These are phyloP conservation scores for Acanthopleura granulata DNA, from an alignment of 2,888 invertebrate genomes.

Conservation along the genomic window DNA sequence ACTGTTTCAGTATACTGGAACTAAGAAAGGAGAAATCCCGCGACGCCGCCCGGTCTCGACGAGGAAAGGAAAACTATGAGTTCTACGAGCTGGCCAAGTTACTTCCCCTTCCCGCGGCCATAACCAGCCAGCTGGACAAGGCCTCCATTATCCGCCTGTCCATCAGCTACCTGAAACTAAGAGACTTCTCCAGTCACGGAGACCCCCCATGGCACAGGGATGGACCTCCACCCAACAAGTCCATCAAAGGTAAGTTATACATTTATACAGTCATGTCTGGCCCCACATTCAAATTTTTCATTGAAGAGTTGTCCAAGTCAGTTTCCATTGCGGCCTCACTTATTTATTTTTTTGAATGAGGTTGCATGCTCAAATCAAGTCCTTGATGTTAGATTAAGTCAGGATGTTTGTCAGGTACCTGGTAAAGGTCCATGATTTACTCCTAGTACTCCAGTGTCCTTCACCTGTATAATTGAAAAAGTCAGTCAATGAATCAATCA, in stretches of 20 bases:
- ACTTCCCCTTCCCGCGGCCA: conserved; percentile 92
- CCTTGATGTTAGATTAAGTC: too few relatives aligned
- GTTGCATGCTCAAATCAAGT: too few relatives aligned
- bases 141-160: conserved; percentile 96
- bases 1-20: conserved; percentile 63
- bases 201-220: conserved; percentile 91
- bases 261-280: too few relatives aligned
- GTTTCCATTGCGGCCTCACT: too few relatives aligned
- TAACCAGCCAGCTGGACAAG: conserved; percentile 96
- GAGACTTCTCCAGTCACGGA: conserved; percentile 95
- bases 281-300: too few relatives aligned
- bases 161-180: conserved; percentile 95
- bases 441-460: too few relatives aligned
- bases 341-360: too few relatives aligned
- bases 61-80: conserved; percentile 97
- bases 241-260: conserved; percentile 45
- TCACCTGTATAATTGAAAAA: too few relatives aligned
- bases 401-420: too few relatives aligned
- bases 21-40: conserved; percentile 92
- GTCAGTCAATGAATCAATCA: too few relatives aligned
- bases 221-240: conserved; percentile 39
- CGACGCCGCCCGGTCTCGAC: conserved; percentile 92
- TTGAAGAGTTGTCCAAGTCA: too few relatives aligned
- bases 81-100: conserved; percentile 94
- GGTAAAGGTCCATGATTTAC: too few relatives aligned